A percentile compares a stretch with the other conserved stretches of the same genome.
Evolutionary conservation across 2,113 vertebrate genomes (phyloP).

Genomic region (Oostethus manadensis): DNA sequence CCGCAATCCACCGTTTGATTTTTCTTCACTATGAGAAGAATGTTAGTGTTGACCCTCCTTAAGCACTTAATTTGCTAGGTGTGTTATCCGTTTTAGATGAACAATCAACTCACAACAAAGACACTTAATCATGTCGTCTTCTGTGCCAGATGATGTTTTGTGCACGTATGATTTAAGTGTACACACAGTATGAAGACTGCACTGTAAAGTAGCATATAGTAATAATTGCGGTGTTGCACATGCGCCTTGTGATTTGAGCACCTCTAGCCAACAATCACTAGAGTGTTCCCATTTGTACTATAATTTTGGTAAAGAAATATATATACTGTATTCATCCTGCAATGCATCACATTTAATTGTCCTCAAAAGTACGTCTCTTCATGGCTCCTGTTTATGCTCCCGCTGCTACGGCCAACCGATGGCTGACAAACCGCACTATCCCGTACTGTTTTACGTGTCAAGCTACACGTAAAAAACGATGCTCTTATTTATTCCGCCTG

Average conservation of each 20-base stretch:
- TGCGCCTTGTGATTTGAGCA: conserved; percentile 3
- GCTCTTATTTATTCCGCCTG: conserved; percentile 66
- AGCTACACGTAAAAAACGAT: conserved; percentile 39
- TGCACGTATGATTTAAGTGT: conserved; percentile 6
- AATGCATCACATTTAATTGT: conserved; percentile 26
- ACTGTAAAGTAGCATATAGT: conserved; percentile 35
- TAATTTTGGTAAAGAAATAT: not conserved
- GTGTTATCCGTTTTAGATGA: conserved; percentile 22
- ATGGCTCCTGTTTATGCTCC: conserved; percentile 22
- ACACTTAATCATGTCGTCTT: conserved; percentile 28
- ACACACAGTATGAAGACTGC: conserved; percentile 12
- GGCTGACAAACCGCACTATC: conserved; percentile 14
- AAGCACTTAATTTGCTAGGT: conserved; percentile 18
- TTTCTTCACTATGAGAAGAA: too few species aligned
- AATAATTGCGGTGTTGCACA: conserved; percentile 57
- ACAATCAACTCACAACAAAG: conserved; percentile 15
- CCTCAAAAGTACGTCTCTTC: conserved; percentile 7
- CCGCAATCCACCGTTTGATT: conserved; percentile 26
- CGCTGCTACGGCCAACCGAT: conserved; percentile 49
- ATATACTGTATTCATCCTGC: conserved; percentile 2
- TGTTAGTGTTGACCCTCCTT: not conserved
- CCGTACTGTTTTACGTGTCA: conserved; percentile 32
- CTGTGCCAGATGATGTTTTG: not conserved
- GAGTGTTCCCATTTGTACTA: conserved; percentile 11
- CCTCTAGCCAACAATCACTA: conserved; percentile 33